Base-by-base conservation (phyloP, 2,113 vertebrate species). In the Ammodytes marinus region DNA sequence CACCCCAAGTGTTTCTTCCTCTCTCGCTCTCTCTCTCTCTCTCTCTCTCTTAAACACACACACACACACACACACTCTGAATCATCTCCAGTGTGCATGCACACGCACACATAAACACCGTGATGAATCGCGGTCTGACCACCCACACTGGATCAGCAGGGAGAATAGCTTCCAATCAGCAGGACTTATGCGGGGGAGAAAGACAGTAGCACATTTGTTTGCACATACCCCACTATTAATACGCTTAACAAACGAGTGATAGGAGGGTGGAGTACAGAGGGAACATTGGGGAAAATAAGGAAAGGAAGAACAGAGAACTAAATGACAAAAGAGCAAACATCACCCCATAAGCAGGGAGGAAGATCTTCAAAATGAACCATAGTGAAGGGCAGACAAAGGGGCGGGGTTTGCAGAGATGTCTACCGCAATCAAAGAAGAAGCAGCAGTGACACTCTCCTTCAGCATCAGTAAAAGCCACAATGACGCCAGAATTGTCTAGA, bases 401-500 rank as follows among this genome's bases (percentile, higher is more conserved):
- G n/a, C 8, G 50, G 61, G 8, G 39, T 45, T 46, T 60, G 52
- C 19, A 0, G 40, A 72, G 67, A 80, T 64, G 76, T 80, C 17
- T 7, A 37, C 0, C 0, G 5, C 45, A 67, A 54, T 88, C 49
- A 72, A 82, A 75, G 76, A 61, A 64, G 58, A 69, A 46, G 47
- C 61, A 60, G 47, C n/a, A 68, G 71, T 80, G 80, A 82, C 81
- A 73, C 58, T 82, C 63, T 86, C 80, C 85, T 87, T 85, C 58
- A 88, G 77, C 64, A 67, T 71, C 67, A 65, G 15, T 83, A 59
- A 83, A 78, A 88, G 74, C 66, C 61, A 86, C 89, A 89, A 87
- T 85, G 92, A 92, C 88, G 66, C 80, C 79, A 53, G 82, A 69
- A 74, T 70, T n/a, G 90, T 92, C 90, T 84, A 84, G 83, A 88